Conservation (phyloP, 2,888 invertebrate genomes). For the Nesidiocoris tenuis region DNA sequence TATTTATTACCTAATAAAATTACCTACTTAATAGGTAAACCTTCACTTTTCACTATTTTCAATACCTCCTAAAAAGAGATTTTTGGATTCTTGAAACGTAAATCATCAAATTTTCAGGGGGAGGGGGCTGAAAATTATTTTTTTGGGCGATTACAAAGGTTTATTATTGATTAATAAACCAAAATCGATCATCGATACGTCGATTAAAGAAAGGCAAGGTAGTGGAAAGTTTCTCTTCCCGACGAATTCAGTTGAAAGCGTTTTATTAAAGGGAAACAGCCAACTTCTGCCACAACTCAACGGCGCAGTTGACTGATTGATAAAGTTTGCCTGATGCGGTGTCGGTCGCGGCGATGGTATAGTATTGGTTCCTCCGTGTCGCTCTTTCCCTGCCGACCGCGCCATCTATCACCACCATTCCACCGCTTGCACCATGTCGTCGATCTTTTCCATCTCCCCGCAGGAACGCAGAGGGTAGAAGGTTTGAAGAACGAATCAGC, state of each 20-base stretch:
- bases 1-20: too few relatives aligned
- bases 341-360: background rate
- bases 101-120: background rate
- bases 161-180: background rate
- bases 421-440: too few relatives aligned
- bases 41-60: too few relatives aligned
- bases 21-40: too few relatives aligned
- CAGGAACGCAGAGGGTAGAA: background rate
- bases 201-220: slow-evolving; percentile 8
- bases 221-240: background rate
- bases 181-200: slow-evolving; percentile 15
- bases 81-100: background rate
- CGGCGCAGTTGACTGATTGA: slow-evolving; percentile 37
- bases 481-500: slow-evolving; percentile 6
- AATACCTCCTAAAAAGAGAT: too few relatives aligned
- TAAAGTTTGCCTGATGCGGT: slow-evolving; percentile 23
- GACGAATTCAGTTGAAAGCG: slow-evolving; percentile 25
- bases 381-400: slow-evolving; percentile 10
- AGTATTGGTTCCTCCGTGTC: background rate
- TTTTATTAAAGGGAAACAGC: slow-evolving; percentile 29
- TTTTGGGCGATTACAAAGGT: slow-evolving; percentile 1
- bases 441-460: too few relatives aligned
- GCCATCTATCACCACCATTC: background rate
- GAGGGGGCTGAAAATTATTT: background rate
- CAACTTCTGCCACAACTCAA: slow-evolving; percentile 23